Evolutionary conservation across 1,140 invertebrate species (phyloP).

Genomic region (Maniola jurtina): DNA sequence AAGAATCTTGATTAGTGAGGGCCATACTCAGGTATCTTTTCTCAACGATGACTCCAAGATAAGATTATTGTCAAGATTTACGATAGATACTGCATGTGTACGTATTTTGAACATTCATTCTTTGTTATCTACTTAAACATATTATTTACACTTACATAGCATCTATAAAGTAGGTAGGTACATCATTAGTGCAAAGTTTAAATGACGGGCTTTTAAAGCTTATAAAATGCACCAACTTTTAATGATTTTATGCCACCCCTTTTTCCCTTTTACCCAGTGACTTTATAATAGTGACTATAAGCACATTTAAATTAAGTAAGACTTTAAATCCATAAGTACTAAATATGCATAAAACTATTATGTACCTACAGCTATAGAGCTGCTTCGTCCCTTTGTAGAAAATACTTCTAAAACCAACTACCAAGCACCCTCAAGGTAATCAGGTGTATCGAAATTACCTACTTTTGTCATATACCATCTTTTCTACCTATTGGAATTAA

Average conservation of each 20-base stretch:
- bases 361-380: background rate
- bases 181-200: background rate
- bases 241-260: slow-evolving; percentile 9
- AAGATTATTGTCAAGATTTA: slow-evolving; percentile 46
- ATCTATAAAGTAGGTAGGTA: background rate
- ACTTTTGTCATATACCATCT: background rate
- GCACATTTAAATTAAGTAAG: no score
- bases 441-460: background rate
- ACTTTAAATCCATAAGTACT: no score
- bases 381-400: background rate
- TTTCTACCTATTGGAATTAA: background rate
- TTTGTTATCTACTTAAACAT: slow-evolving; percentile 16
- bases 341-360: no score
- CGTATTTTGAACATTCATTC: background rate
- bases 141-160: slow-evolving; percentile 17
- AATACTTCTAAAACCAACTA: background rate
- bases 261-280: background rate
- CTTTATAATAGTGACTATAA: background rate
- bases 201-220: slow-evolving; percentile 29
- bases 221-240: slow-evolving; percentile 32
- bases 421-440: background rate
- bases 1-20: no score
- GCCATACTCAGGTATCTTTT: slow-evolving; percentile 32
- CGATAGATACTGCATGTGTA: slow-evolving; percentile 10
- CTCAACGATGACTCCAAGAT: slow-evolving; percentile 33